Conservation (phyloP, 2,797 vertebrate genomes). For the Leucoraja ocellata region DNA sequence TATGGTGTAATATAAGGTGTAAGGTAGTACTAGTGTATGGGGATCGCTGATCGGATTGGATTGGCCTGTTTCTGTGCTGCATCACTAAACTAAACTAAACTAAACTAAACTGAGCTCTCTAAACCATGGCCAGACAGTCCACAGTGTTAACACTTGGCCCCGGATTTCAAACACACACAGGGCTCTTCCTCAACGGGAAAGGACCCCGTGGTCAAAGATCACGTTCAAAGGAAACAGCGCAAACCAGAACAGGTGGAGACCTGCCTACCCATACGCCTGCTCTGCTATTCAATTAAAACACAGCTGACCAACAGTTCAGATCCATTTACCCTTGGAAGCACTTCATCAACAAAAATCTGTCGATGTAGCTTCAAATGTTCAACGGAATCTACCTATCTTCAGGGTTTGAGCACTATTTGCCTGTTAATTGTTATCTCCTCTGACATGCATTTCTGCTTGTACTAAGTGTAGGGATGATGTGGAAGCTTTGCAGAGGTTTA, state of each 20-base stretch:
- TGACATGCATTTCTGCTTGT: neutral
- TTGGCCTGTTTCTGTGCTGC: no score
- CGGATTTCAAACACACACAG: neutral
- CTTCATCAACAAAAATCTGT: neutral
- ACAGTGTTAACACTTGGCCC: neutral
- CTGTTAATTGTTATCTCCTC: neutral
- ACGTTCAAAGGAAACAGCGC: neutral
- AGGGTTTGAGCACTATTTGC: neutral
- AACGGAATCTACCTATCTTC: neutral
- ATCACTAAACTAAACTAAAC: no score
- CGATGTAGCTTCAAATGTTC: neutral
- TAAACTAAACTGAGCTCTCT: no score
- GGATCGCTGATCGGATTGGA: no score
- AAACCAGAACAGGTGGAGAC: neutral
- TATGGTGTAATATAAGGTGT: no score
- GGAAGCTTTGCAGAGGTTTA: no score
- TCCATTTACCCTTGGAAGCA: neutral
- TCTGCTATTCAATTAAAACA: neutral
- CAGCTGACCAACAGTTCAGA: neutral
- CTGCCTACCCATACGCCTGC: neutral
- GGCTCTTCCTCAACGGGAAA: neutral
- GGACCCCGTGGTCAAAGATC: neutral
- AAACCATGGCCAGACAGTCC: no score
- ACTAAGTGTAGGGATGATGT: no score
- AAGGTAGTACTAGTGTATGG: no score